Percentiles rank a stretch among this genome's conserved stretches.
phyloP scores from a whole-genome alignment of 1,140 invertebrate genomes.

The Pseudomyrmex pallidus region DNA sequence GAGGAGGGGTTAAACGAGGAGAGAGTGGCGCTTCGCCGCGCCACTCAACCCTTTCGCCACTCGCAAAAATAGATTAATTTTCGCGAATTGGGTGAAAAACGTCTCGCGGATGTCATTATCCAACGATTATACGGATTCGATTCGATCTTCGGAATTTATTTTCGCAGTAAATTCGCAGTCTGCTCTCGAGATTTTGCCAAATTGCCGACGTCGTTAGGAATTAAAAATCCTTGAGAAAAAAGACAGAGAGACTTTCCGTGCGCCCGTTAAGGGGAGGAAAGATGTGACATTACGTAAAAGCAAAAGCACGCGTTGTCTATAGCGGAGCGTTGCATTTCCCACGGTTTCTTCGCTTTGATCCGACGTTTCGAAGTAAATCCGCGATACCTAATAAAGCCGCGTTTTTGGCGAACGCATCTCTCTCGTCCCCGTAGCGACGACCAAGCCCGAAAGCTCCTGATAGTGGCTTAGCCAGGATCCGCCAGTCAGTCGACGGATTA shows the following conservation, averaged over 20 bases:
- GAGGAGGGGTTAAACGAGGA: conserved; percentile 5
- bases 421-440: conserved; percentile 20
- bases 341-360: conserved; percentile 8
- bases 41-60: too few relatives aligned
- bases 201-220: too few relatives aligned
- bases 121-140: too few relatives aligned
- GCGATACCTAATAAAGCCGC: conserved; percentile 57
- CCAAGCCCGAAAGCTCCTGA: conserved; percentile 67
- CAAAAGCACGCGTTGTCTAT: background rate
- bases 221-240: too few relatives aligned
- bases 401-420: conserved; percentile 33
- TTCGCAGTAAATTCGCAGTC: conserved; percentile 1
- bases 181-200: background rate
- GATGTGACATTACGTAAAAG: background rate
- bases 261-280: too few relatives aligned
- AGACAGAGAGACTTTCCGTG: too few relatives aligned
- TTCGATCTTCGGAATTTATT: background rate
- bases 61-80: too few relatives aligned
- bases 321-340: background rate
- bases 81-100: too few relatives aligned
- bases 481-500: conserved; percentile 75
- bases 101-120: too few relatives aligned
- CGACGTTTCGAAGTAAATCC: conserved; percentile 31
- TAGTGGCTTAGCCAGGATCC: conserved; percentile 71
- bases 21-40: too few relatives aligned